Evolutionary conservation across 2,888 invertebrate species (phyloP), one percentile per base, ranked within the genome.

Genomic region (Eledona agricola): DNA sequence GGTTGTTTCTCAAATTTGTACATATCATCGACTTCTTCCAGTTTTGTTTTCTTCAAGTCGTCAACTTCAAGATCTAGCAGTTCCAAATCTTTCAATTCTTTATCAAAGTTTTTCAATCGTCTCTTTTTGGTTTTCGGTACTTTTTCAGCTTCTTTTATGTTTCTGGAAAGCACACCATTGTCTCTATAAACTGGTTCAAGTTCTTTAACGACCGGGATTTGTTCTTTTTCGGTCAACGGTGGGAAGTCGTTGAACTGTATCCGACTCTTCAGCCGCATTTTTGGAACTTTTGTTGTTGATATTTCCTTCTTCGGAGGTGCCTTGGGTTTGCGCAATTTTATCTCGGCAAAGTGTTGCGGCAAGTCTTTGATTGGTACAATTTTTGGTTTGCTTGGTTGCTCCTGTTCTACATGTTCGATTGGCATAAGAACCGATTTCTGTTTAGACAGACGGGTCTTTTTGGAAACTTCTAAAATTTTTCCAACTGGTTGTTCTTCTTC

Each of bases 221-320:
- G 64, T 59, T 75, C 72, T 25, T 61, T 23, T 66, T 75, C 74
- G 12, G 55, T 58, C 31, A 55, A 11, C 10, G 77, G 74, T 20
- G 78, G 77, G 57, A 79, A 79, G 37, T 78, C 77, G 1, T 79
- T 72, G 61, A 80, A 80, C 25, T 77, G 80, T n/a, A 90, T 86
- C 59, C 86, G 80, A 70, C 89, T 89, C 66, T 87, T 88, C 0
- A 90, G 75, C 66, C 86, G 80, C 38, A 87, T 79, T 72, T 86
- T 87, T 0, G 87, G 88, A 45, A 89, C 73, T 58, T 65, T 68
- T 0, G 57, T 66, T 81, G 51, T 51, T 42, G 65, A 64, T 1
- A 52, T 55, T 58, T 71, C 72, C 59, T 72, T 72, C 46, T 69
- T 70, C 28, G 63, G 58, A n/a, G 64, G 55, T 17, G 61, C 50